Percentiles rank a stretch among this genome's conserved stretches.
Evolutionary conservation across 2,888 invertebrate species (phyloP).

Genomic region (Tenthredo mesomela): DNA sequence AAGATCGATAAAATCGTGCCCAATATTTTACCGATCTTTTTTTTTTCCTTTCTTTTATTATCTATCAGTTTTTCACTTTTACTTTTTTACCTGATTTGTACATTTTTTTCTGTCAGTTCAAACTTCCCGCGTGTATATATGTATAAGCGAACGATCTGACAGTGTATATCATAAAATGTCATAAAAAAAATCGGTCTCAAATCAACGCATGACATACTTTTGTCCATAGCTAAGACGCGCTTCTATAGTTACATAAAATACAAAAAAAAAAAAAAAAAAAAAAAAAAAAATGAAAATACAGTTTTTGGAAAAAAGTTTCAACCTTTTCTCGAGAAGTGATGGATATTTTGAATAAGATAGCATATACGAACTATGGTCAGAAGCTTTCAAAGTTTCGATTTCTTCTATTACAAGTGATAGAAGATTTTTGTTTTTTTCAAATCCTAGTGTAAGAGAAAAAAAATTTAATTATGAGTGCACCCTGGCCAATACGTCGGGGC

Average conservation of each 20-base stretch:
- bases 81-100: neutral
- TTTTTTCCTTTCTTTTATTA: neutral
- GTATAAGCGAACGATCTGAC: neutral
- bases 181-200: neutral
- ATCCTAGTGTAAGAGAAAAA: neutral
- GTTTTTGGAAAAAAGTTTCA: neutral
- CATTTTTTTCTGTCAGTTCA: neutral
- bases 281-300: neutral
- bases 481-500: constrained; percentile 87
- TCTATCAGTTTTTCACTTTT: neutral
- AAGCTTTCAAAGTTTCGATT: neutral
- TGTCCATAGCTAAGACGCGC: neutral
- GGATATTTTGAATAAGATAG: neutral
- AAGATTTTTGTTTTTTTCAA: neutral
- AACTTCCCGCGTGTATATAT: too few species aligned
- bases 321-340: neutral
- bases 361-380: neutral
- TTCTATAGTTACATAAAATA: neutral
- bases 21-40: neutral
- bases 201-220: too few species aligned
- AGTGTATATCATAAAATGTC: neutral
- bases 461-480: constrained; percentile 79
- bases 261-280: neutral
- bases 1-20: constrained; percentile 18
- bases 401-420: neutral